A percentile compares a stretch with the other conserved stretches of the same genome.
Evolutionary conservation across 2,888 invertebrate species (phyloP).

Genomic region (Drosophila fulvimacula): DNA sequence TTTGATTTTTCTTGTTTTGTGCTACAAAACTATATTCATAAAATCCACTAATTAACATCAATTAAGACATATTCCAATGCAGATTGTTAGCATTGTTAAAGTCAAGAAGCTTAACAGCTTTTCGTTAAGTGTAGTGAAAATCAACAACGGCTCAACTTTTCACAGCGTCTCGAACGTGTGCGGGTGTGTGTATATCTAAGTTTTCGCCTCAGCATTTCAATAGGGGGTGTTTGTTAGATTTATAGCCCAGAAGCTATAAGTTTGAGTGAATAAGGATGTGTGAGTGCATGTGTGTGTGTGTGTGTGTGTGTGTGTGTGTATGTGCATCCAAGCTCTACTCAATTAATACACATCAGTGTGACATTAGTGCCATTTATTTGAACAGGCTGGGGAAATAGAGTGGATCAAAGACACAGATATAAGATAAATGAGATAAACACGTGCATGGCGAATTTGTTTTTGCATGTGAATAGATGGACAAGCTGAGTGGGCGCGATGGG

Average conservation of each 20-base stretch:
- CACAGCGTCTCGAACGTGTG: conserved; percentile 4
- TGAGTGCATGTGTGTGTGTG: conserved; percentile 10
- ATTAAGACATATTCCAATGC: neutral
- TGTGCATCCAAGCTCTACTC: conserved; percentile 65
- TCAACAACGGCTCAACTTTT: conserved; percentile 37
- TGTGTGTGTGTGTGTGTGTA: conserved; percentile 3
- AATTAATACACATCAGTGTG: conserved; percentile 81
- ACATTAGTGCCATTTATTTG: conserved; percentile 77
- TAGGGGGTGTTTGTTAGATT: conserved; percentile 63
- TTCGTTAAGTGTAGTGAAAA: conserved; percentile 38
- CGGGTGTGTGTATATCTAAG: conserved; percentile 8
- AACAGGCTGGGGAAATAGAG: conserved; percentile 28
- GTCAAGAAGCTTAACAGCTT: neutral
- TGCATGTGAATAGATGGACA: conserved; percentile 1
- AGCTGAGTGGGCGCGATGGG: neutral
- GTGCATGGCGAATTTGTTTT: conserved; percentile 54
- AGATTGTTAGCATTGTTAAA: neutral
- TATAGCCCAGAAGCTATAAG: conserved; percentile 59
- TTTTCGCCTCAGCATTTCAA: conserved; percentile 43
- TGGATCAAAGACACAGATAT: conserved; percentile 43
- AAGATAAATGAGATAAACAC: conserved; percentile 69
- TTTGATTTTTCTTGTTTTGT: neutral
- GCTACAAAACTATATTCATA: neutral
- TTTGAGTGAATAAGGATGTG: conserved; percentile 27
- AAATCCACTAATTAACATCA: neutral